These are phyloP conservation scores for Festucalex cinctus DNA, from an alignment of 2,113 vertebrate genomes.

Conservation along the genomic window DNA sequence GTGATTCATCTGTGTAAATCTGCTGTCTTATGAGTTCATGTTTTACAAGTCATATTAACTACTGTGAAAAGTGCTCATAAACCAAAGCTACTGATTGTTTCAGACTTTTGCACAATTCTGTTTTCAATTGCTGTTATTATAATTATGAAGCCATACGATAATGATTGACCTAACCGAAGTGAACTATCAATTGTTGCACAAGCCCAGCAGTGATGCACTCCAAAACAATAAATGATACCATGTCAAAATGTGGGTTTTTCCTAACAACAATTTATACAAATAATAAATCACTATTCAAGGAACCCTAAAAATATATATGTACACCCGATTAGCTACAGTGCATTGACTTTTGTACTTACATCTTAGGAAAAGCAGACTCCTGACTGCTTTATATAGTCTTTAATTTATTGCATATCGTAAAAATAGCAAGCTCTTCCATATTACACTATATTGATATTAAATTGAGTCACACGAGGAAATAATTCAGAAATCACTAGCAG, in stretches of 20 bases:
- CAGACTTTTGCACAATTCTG: not conserved
- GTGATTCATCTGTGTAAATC: too few relatives aligned
- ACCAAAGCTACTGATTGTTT: not conserved
- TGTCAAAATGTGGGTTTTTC: not conserved
- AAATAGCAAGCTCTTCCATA: not conserved
- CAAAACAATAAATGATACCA: not conserved
- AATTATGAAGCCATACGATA: not conserved
- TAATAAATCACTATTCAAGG: not conserved
- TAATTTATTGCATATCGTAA: not conserved
- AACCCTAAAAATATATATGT: not conserved
- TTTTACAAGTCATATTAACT: not conserved
- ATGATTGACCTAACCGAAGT: not conserved
- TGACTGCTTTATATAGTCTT: not conserved
- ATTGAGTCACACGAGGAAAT: constrained; percentile 3
- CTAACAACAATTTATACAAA: not conserved
- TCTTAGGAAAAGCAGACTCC: not conserved
- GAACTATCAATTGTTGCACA: not conserved
- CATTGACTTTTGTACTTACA: not conserved
- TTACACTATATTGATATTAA: constrained; percentile 1
- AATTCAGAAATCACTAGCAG: constrained; percentile 27
- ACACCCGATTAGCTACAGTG: not conserved
- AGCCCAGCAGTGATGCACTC: too few relatives aligned
- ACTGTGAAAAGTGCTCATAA: not conserved
- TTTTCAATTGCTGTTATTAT: not conserved
- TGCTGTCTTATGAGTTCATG: too few relatives aligned